Evolutionary conservation across 1,140 invertebrate genomes (phyloP).

Genomic region (Trichomalopsis sarcophagae): DNA sequence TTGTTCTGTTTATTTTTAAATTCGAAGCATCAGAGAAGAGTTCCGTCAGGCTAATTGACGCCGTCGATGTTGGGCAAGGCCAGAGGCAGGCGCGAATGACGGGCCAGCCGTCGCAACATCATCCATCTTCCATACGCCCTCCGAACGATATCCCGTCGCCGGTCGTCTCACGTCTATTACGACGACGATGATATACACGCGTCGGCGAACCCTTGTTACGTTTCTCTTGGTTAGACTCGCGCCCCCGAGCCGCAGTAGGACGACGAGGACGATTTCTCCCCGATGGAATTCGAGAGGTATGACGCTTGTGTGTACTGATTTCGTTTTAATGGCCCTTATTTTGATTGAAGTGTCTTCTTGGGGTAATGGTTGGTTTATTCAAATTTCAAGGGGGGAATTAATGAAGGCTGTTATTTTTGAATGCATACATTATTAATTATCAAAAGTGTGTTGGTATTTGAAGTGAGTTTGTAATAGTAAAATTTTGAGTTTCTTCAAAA

Average conservation of each 20-base stretch:
- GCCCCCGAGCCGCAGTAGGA: neutral
- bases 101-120: neutral
- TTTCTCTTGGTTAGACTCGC: neutral
- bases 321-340: neutral
- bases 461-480: too few relatives aligned
- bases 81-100: conserved; percentile 13
- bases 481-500: too few relatives aligned
- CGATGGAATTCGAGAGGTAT: neutral
- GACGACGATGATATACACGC: neutral
- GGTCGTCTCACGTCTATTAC: conserved; percentile 4
- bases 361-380: neutral
- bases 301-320: neutral
- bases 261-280: neutral
- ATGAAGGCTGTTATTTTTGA: too few relatives aligned
- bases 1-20: too few relatives aligned
- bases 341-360: neutral
- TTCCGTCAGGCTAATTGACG: neutral
- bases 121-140: conserved; percentile 35
- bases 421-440: too few relatives aligned
- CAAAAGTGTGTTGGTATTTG: too few relatives aligned
- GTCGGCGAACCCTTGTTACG: neutral
- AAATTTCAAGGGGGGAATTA: neutral
- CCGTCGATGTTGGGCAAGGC: conserved; percentile 1
- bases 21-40: neutral
- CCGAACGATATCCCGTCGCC: conserved; percentile 11